phyloP scores from a whole-genome alignment of 2,113 vertebrate species.

The Chauna torquata region DNA sequence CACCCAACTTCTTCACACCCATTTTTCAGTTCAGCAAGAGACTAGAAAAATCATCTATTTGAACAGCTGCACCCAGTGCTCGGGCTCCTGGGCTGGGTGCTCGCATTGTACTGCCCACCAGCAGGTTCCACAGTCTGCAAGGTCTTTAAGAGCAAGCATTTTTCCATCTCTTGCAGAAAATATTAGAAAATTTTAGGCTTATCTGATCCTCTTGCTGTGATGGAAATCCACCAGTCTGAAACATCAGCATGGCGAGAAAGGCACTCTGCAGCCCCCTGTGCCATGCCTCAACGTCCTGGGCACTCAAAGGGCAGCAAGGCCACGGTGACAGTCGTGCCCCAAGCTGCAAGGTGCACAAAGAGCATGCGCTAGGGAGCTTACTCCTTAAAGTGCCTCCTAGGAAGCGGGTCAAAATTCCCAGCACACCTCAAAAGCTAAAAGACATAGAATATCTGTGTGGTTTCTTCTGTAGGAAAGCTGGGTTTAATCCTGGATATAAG shows the following conservation, averaged over 20 bases:
- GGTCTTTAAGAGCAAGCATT: background rate
- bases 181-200: background rate
- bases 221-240: background rate
- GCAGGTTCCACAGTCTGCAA: background rate
- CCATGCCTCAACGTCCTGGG: background rate
- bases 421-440: background rate
- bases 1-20: background rate
- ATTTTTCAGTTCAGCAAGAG: background rate
- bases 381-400: background rate
- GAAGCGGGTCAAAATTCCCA: background rate
- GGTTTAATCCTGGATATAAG: background rate
- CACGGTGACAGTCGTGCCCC: fast-evolving
- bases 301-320: fast-evolving
- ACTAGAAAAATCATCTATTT: background rate
- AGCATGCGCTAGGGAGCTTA: background rate
- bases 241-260: background rate
- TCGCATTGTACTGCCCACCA: background rate
- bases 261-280: background rate
- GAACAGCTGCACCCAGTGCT: background rate
- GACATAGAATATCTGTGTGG: background rate
- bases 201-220: background rate
- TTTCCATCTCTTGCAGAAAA: background rate
- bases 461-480: background rate
- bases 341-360: background rate
- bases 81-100: background rate